phyloP scores from a whole-genome alignment of 2,888 invertebrate genomes.

The Ophion ventricosus region DNA sequence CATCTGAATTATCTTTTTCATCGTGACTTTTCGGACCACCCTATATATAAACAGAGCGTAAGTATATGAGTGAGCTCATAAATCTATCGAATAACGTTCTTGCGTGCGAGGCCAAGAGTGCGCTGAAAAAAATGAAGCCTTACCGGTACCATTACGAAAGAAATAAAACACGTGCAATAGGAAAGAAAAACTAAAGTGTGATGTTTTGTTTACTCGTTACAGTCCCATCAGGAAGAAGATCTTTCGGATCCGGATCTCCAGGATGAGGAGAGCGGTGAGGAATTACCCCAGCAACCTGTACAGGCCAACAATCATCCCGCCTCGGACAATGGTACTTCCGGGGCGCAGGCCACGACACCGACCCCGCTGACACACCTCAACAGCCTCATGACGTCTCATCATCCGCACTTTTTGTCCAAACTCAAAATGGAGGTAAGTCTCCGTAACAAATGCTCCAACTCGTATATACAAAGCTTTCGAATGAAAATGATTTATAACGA shows the following conservation, averaged over 20 bases:
- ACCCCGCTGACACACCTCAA: constrained; percentile 83
- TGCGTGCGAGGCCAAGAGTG: constrained; percentile 10
- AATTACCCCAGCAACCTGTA: constrained; percentile 80
- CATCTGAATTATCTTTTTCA: neutral
- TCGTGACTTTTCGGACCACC: neutral
- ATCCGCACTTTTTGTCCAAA: constrained; percentile 84
- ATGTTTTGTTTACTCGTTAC: constrained; percentile 72
- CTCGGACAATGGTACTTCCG: constrained; percentile 73
- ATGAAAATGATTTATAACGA: neutral
- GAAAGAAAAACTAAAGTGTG: neutral
- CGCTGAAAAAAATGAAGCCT: neutral
- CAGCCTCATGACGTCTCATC: constrained; percentile 85
- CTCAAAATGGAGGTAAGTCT: constrained; percentile 80
- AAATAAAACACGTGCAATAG: neutral
- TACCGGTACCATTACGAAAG: neutral
- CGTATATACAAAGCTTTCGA: neutral
- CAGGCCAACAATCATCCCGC: constrained; percentile 77
- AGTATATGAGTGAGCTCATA: constrained; percentile 1
- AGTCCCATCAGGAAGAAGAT: constrained; percentile 86
- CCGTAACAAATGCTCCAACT: neutral
- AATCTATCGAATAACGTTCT: constrained; percentile 4
- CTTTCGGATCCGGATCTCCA: constrained; percentile 85
- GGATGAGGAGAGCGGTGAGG: constrained; percentile 85
- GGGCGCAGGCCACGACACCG: constrained; percentile 74
- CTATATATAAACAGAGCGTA: neutral